A percentile compares a stretch with the other conserved stretches of the same genome.
These are phyloP conservation scores for Pollenia angustigena DNA, from an alignment of 2,888 invertebrate species.

Conservation along the genomic window DNA sequence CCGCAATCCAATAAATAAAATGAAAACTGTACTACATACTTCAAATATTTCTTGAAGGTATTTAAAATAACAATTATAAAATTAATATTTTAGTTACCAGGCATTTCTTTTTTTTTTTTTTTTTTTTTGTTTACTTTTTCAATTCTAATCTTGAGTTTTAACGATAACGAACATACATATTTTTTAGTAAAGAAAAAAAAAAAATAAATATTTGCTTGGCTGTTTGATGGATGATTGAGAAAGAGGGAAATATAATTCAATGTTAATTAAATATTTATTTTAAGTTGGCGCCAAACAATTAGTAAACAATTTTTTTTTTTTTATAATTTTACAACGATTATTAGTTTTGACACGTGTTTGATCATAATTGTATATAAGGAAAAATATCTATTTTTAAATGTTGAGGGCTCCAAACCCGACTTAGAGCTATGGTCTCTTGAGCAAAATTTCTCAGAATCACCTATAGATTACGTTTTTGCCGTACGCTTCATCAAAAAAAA, in stretches of 20 bases:
- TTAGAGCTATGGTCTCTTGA: no score
- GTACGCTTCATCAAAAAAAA: no score
- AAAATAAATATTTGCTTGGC: conserved; percentile 19
- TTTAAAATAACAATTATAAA: not conserved
- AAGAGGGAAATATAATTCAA: not conserved
- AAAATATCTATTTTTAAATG: not conserved
- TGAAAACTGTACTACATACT: conserved; percentile 1
- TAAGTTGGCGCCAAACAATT: conserved; percentile 63
- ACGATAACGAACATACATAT: conserved; percentile 25
- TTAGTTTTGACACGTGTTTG: conserved; percentile 36
- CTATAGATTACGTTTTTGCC: no score
- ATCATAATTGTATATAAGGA: no score
- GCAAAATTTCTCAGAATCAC: no score
- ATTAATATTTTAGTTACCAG: conserved; percentile 31
- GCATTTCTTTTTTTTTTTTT: conserved; percentile 33
- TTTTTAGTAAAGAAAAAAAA: not conserved
- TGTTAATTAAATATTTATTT: conserved; percentile 51
- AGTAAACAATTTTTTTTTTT: conserved; percentile 16
- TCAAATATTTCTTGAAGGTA: not conserved
- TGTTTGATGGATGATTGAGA: conserved; percentile 15
- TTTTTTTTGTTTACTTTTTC: conserved; percentile 23
- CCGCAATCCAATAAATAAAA: no score
- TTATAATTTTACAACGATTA: conserved; percentile 31
- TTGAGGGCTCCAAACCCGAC: no score
- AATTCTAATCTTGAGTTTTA: conserved; percentile 53